Evolutionary conservation across 2,797 vertebrate genomes (phyloP), one percentile per base, ranked within the genome.

Genomic region (Austrolebias charrua): DNA sequence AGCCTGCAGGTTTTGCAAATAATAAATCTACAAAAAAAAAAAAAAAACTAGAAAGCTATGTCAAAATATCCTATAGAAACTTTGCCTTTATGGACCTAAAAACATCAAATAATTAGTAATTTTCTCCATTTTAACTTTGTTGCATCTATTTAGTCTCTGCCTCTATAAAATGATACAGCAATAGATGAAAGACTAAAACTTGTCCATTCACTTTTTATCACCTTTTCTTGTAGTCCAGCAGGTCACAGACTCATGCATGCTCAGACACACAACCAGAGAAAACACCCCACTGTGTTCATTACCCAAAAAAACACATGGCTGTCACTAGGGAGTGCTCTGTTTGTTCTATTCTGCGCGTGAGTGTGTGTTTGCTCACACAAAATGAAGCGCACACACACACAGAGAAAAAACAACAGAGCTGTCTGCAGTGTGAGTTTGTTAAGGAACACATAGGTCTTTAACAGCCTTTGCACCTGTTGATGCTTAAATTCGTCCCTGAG

Each of bases 391-490:
- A 31, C 18, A 55, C 31, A 69, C 50, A 55, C 56, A 60, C 75
- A 49, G 51, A 68, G 29, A 67, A 56, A 61, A 60, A 66, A 79
- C 77, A 45, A 66, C 59, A 18, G 48, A 45, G 40, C 55, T 81
- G 75, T 80, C 54, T 73, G 70, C 67, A 66, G 69, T 51, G 66
- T 24, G 1, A 60, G 53, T 16, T 62, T 16, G 52, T 82, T 76
- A 82, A 82, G 66, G 51, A 73, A 67, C 83, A 75, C 67, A 75
- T 81, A 79, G 69, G 82, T 67, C 57, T 83, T 83, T 69, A 55
- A 69, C 74, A 76, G 82, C 69, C 67, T 61, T 64, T 73, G 84
- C 90, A 90, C 89, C 89, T 90, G 89, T 88, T 78, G 69, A 51
- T 68, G 83, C 87, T 89, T 86, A 88, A 77, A 79, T 70, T 88